phyloP scores from a whole-genome alignment of 2,797 vertebrate species.

The Pseudochromis fuscus region DNA sequence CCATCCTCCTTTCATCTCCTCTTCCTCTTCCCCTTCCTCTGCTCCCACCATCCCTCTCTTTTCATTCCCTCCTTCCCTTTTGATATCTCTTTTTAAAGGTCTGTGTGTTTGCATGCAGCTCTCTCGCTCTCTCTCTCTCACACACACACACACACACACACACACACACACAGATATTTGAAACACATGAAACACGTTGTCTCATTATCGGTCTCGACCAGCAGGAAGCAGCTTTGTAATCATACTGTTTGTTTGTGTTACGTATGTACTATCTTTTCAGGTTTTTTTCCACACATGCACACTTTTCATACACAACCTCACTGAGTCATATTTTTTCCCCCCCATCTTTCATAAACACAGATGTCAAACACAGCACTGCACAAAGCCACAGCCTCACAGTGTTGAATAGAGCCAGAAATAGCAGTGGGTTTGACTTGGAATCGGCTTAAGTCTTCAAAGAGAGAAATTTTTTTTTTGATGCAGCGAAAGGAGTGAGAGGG shows the following conservation, averaged over 20 bases:
- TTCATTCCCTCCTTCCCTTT: slow-evolving; percentile 53
- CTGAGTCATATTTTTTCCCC: slow-evolving; percentile 44
- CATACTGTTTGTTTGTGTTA: slow-evolving; percentile 47
- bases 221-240: slow-evolving; percentile 60
- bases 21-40: slow-evolving; percentile 13
- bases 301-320: slow-evolving; percentile 22
- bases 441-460: slow-evolving; percentile 88
- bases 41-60: slow-evolving; percentile 11
- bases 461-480: slow-evolving; percentile 74
- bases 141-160: slow-evolving; percentile 19
- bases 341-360: slow-evolving; percentile 32
- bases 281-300: slow-evolving; percentile 22
- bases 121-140: slow-evolving; percentile 18
- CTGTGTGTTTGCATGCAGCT: slow-evolving; percentile 54
- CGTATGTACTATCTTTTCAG: slow-evolving; percentile 22
- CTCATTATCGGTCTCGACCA: slow-evolving; percentile 52
- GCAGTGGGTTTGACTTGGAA: slow-evolving; percentile 84
- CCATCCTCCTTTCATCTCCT: slow-evolving; percentile 22
- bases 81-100: slow-evolving; percentile 60
- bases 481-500: slow-evolving; percentile 73
- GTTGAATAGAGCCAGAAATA: slow-evolving; percentile 83
- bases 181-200: slow-evolving; percentile 47
- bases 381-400: slow-evolving; percentile 72
- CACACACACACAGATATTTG: slow-evolving; percentile 11
- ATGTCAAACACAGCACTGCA: slow-evolving; percentile 74